Evolutionary conservation across 2,888 invertebrate genomes (phyloP), one percentile per base, ranked within the genome.

Genomic region (Eilema depressum): DNA sequence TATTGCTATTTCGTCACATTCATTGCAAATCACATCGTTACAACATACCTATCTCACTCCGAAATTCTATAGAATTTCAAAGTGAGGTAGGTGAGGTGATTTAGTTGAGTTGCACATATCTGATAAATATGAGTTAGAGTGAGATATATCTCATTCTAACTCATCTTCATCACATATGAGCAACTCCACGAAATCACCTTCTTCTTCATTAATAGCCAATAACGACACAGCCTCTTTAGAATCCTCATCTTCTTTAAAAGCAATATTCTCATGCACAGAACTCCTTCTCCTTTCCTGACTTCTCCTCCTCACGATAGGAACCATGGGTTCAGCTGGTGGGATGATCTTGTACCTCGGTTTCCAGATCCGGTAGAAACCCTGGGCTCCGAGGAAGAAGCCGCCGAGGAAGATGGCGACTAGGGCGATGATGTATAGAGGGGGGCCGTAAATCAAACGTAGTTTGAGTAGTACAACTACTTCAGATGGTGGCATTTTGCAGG

Each of bases 361-460:
- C 83, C 86, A 87, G 33, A 93, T 79, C 37, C 92, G 84, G 77
- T 91, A 89, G 30, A 90, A 84, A 2, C 94, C 92, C 74, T 90
- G 91, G 25, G 90, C 87, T 7, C 95, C 88, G 14, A 96, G 87
- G 65, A 93, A 86, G 8, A 95, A 64, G 3, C 96, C 96, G 8
- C 91, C 82, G 65, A 94, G 64, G 74, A 96, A 86, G 53, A 96
- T 88, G 0, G 95, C 59, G n/a, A 95, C 89, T 66, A 95, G 91
- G 0, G 94, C 53, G 0, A 93, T 89, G 78, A 95, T 92, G 82
- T 96, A 88, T 3, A 95, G 79, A 0, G 96, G 92, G 0, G 96
- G 96, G 0, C 93, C 95, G 61, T 95, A 89, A 73, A 95, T 91
- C 74, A 96, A 92, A 1, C 96, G 92, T 0, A 96, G 85, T 26